Base-by-base conservation (phyloP, 2,797 vertebrate species). In the Myotis myotis region DNA sequence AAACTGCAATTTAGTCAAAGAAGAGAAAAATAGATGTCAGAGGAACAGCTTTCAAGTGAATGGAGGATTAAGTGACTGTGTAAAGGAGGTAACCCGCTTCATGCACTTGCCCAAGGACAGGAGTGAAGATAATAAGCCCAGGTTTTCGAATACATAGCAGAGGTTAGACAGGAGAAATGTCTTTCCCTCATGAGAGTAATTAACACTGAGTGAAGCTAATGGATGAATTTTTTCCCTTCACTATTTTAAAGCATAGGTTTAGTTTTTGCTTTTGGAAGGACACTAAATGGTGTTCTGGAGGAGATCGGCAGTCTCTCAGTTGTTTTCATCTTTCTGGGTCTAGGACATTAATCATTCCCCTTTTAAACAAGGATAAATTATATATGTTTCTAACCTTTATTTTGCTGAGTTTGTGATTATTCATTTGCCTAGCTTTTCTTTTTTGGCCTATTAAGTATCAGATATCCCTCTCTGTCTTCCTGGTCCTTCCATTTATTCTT, bases 1-100 rank as follows among this genome's bases (percentile, higher is more conserved):
- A 93, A 88, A 96, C 68, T 87, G 19, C 22, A 53, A 44, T 79
- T 70, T 91, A 85, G 33, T 30, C 41, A 79, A 70, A 75, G 82
- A 72, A 88, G 51, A n/a, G 36, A 53, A 64, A 64, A 60, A 55
- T 30, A 33, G 22, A 64, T 68, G 49, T 53, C 17, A 25, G 74
- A 68, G 75, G 78, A 88, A 75, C 1, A 17, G n/a, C 30, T 62
- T 47, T 91, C 51, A 49, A 49, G 28, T 49, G 25, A 41, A 13
- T 33, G 25, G 51, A 72, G 44, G 20, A 16, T 70, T 62, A 49
- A 11, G n/a, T n/a, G 47, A 33, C 41, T 51, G 2, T 71, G 28
- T 41, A 60, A 44, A 86, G 44, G 23, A 5, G 19, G 11, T 25
- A 19, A 33, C 25, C 28, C 20, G 7, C 84, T 71, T 92, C 16